A percentile compares a stretch with the other conserved stretches of the same genome.
phyloP scores from a whole-genome alignment of 2,797 vertebrate species.

The Allobates femoralis region DNA sequence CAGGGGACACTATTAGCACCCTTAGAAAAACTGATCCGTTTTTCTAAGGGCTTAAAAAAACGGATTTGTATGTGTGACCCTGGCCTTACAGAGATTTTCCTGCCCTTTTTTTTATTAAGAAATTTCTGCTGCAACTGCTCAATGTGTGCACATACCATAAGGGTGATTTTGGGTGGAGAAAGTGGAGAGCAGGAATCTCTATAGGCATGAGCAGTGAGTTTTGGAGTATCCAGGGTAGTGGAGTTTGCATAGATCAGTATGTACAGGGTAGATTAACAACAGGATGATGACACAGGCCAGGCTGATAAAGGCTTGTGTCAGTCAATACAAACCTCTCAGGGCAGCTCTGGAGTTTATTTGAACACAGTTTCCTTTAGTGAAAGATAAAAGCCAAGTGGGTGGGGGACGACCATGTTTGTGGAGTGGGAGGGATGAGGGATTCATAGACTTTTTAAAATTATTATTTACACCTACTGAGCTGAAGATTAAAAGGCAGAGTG shows the following conservation, averaged over 20 bases:
- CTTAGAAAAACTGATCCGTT: too few relatives aligned
- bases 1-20: too few relatives aligned
- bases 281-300: constrained; percentile 13
- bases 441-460: constrained; percentile 48
- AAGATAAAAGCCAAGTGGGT: constrained; percentile 39
- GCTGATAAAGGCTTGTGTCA: constrained; percentile 36
- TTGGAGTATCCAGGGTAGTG: neutral
- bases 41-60: too few relatives aligned
- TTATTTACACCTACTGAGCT: constrained; percentile 54
- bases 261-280: constrained; percentile 24
- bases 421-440: constrained; percentile 28
- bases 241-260: neutral
- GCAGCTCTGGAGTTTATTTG: neutral
- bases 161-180: too few relatives aligned
- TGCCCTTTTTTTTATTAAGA: too few relatives aligned
- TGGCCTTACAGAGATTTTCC: too few relatives aligned
- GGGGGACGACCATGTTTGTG: constrained; percentile 34
- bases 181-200: neutral
- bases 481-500: constrained; percentile 37
- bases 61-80: too few relatives aligned
- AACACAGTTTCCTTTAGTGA: constrained; percentile 22
- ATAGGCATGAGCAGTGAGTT: too few relatives aligned
- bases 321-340: neutral
- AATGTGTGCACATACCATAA: neutral
- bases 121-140: too few relatives aligned